These are phyloP conservation scores for Urocolius indicus DNA, from an alignment of 2,113 vertebrate species.

Conservation along the genomic window DNA sequence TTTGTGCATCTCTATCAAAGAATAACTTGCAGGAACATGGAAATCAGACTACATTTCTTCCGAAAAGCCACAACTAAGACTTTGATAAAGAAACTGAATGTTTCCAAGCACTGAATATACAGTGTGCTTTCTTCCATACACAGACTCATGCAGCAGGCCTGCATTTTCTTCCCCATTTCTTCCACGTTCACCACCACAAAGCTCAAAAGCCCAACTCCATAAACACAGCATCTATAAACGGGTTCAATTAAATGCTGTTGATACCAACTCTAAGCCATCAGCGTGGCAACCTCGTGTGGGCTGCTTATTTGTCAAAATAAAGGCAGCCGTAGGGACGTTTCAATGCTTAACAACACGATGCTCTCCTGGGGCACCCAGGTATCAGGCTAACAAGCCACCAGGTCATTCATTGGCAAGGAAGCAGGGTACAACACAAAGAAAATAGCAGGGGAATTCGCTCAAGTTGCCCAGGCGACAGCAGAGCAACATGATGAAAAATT, in stretches of 20 bases:
- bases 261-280: constrained; percentile 58
- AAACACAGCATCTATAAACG: constrained; percentile 16
- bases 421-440: constrained; percentile 65
- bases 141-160: neutral
- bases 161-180: constrained; percentile 13
- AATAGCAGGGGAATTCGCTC: constrained; percentile 68
- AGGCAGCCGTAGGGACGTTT: neutral
- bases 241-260: constrained; percentile 67
- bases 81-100: neutral
- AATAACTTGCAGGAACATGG: neutral
- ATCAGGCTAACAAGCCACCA: constrained; percentile 58
- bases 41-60: neutral
- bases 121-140: neutral
- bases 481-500: constrained; percentile 70
- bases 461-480: constrained; percentile 74
- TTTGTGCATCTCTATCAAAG: neutral
- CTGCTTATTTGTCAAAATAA: constrained; percentile 56
- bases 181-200: constrained; percentile 11
- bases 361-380: constrained; percentile 50
- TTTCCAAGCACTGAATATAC: neutral
- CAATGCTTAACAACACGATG: neutral
- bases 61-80: neutral
- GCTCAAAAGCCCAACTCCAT: constrained; percentile 15
- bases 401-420: constrained; percentile 55
- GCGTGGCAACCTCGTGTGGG: neutral